Evolutionary conservation across 2,797 vertebrate genomes (phyloP).

Genomic region (Hirundo rustica): DNA sequence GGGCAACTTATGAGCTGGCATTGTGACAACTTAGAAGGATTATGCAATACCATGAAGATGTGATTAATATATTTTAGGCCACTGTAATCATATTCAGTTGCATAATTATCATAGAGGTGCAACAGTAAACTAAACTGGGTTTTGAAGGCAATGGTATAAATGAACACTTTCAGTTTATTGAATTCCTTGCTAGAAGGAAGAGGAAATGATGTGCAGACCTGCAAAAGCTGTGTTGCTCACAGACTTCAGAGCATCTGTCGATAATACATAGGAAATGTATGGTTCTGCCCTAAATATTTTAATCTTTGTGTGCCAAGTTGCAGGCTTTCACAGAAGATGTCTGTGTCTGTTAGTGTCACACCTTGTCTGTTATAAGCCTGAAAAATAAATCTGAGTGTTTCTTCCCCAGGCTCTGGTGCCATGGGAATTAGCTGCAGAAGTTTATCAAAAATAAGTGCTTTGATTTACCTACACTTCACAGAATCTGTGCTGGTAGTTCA

Average conservation of each 20-base stretch:
- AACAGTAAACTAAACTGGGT: background rate
- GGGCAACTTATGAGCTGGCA: background rate
- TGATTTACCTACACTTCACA: background rate
- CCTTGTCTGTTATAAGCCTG: background rate
- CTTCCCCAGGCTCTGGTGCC: background rate
- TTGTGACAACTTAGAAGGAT: constrained; percentile 9
- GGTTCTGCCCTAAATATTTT: constrained; percentile 9
- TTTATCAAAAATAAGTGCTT: background rate
- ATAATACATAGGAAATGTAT: background rate
- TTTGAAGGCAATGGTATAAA: background rate
- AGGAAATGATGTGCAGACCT: background rate
- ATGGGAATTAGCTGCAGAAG: background rate
- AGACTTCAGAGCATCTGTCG: background rate
- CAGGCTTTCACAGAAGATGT: background rate
- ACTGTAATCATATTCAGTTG: background rate
- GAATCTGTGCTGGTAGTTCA: background rate
- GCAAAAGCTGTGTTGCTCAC: background rate
- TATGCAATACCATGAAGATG: constrained; percentile 18
- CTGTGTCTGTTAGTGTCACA: background rate
- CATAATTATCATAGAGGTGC: background rate
- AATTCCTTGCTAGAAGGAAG: background rate
- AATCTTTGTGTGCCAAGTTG: background rate
- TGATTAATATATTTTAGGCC: constrained; percentile 41
- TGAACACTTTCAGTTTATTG: background rate
- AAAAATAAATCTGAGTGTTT: constrained; percentile 1